Evolutionary conservation across 2,113 vertebrate species (phyloP), one percentile per base, ranked within the genome.

Genomic region (Catharus fuscescens): DNA sequence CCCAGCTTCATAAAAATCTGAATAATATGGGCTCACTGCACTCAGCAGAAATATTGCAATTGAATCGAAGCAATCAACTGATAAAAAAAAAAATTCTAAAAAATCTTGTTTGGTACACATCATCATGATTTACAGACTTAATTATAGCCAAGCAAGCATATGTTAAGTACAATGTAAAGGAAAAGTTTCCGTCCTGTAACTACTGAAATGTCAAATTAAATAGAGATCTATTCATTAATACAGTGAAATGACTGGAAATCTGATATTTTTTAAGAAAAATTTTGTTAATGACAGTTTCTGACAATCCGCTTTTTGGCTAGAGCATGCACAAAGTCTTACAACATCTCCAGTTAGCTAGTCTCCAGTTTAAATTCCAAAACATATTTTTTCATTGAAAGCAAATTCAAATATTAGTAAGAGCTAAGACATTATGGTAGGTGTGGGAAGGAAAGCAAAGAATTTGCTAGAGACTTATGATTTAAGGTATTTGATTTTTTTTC

Each of bases 51-150:
- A 72, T 9, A 45, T 38, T 60, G n/a, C 4, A 79, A 57, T n/a
- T 71, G 50, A 65, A 52, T 29, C 87, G 79, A 92, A 83, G n/a
- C 54, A 88, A 80, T 87, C 57, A 48, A 66, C 31, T 92, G 87
- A 92, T 78, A 92, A 96, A 96, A 78, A 60, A 34, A 91, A 97
- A 96, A 70, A 61, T 88, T 66, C 38, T 90, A 24, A 52, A 93
- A 94, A 92, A 67, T 18, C 34, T 82, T 62, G 28, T 62, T 92
- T 79, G 47, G 60, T 94, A 88, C 18, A 93, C 95, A 87, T 92
- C 85, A 96, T 91, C 69, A 93, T 90, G 96, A 87, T 61, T 70
- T 78, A 83, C 71, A 94, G 62, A 96, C 91, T 97, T 97, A 97
- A 96, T 92, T 97, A 96, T 56, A 95, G 36, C 32, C 73, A 18